Base-by-base conservation (phyloP, 1,140 invertebrate species). In the Sycophaga agraensis region DNA sequence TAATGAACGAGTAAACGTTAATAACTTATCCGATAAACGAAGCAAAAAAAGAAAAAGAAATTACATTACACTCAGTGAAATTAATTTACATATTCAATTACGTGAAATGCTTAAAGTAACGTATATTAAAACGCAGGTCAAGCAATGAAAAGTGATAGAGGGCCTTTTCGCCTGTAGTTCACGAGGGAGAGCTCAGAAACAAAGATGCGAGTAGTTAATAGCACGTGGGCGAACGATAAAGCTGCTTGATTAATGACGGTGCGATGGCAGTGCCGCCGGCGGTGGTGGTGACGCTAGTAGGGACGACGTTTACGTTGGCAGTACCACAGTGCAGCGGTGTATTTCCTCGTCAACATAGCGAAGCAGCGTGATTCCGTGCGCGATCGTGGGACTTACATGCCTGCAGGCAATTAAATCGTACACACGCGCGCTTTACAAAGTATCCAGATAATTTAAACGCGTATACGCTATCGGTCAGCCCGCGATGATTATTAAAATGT, bases 361-460 rank as follows among this genome's bases (percentile, higher is more conserved):
- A 17, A 6, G 16, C 16, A 17, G n/a, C 16, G 34, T 26, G 17
- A 54, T 26, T 16, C 21, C 37, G 17, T 35, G 31, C n/a, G 46
- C 31, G 21, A n/a, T n/a, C 28, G 5, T 11, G 28, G 5, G 35
- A 42, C 53, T 56, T 56, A 56, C 54, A 56, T 46, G 54, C 9
- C 17, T 17, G 8, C 40, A 8, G 42, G 54, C 54, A 56, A 56
- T 56, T 56, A 56, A 56, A 56, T 56, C 7, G 17, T 56, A 56
- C 34, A 21, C 26, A 17, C 11, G 16, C 28, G 11, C 14, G 19
- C 24, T n/a, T 9, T 46, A 56, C 42, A 45, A 9, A 35, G 54
- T 56, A 56, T 56, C 54, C 40, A 46, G 54, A 56, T 56, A 45
- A 56, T 56, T 56, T n/a, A n/a, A 42, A 26, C 28, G 4, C 28